Evolutionary conservation across 2,113 vertebrate genomes (phyloP), one percentile per base, ranked within the genome.

Genomic region (Tursiops truncatus): DNA sequence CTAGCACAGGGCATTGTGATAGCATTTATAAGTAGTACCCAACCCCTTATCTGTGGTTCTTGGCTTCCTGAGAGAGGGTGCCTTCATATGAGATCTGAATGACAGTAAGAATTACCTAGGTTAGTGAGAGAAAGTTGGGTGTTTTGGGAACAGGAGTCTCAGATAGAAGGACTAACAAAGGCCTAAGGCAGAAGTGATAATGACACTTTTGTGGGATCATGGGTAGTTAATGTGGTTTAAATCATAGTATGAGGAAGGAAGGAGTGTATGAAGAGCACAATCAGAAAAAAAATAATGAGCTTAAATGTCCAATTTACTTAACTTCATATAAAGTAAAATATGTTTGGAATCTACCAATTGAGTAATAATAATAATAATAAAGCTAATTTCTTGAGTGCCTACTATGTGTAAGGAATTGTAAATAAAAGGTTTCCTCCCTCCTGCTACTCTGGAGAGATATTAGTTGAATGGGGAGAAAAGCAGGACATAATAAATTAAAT

Each of bases 401-500:
- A 79, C 36, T 95, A 36, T 96, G 38, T 82, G 36, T 50, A 92
- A 96, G 25, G 18, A 87, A 80, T 79, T 88, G 23, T 58, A 70
- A 68, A 82, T 63, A 65, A 68, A 79, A 76, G 14, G 13, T 25
- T 90, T 96, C 86, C 23, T 92, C 70, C 93, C 18, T 79, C 47
- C 21, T 87, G 47, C 38, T 97, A 33, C 86, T 90, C 83, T 82
- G 58, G 68, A 96, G 41, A 86, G 28, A 68, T 71, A 88, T 74
- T 96, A 76, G 93, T 86, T 95, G 60, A 87, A 73, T 95, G 17
- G 41, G 82, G 9, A 89, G 79, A 83, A 96, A 97, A 94, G 36
- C 65, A 94, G 44, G 88, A 97, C 41, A 71, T 86, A 95, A 92
- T 96, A 96, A 96, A 97, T 88, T 90, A 92, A 90, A 95, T 91